Percentiles rank a stretch among this genome's conserved stretches.
phyloP scores from a whole-genome alignment of 2,888 invertebrate species.

The Lasioglossum oenotherae region DNA sequence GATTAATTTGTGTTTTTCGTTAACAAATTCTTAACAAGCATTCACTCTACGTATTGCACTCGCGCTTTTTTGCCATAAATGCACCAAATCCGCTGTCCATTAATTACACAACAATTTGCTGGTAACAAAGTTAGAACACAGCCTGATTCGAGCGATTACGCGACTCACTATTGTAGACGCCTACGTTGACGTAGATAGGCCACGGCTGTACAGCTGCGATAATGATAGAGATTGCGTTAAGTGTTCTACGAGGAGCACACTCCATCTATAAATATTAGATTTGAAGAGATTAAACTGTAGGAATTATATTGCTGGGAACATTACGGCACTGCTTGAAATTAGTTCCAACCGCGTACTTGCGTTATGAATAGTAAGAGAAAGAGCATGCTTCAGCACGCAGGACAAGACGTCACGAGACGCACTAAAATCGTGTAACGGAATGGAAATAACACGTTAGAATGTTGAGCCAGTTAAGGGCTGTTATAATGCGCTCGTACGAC shows the following conservation, averaged over 20 bases:
- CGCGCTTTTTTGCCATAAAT: no score
- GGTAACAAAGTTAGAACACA: neutral
- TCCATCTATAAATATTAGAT: slow-evolving; percentile 29
- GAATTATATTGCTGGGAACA: slow-evolving; percentile 35
- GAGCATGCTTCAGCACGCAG: slow-evolving; percentile 38
- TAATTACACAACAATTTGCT: neutral
- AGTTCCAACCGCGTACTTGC: slow-evolving; percentile 52
- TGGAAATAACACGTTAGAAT: slow-evolving; percentile 66
- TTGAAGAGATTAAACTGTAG: slow-evolving; percentile 36
- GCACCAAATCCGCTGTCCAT: neutral
- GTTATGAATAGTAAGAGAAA: slow-evolving; percentile 39
- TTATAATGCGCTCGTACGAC: slow-evolving; percentile 51
- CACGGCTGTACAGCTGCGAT: neutral
- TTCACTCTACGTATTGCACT: no score
- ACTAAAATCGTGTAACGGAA: slow-evolving; percentile 65
- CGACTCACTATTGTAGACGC: neutral
- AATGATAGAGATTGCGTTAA: slow-evolving; percentile 29
- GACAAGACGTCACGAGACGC: slow-evolving; percentile 56
- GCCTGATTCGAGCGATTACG: slow-evolving; percentile 6
- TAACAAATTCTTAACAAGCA: no score
- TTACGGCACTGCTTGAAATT: slow-evolving; percentile 50
- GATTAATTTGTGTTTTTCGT: no score
- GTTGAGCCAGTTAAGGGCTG: slow-evolving; percentile 62
- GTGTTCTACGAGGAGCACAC: slow-evolving; percentile 13
- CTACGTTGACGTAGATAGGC: neutral